Conservation (phyloP, 2,888 invertebrate species). For the Plebejus melissa region DNA sequence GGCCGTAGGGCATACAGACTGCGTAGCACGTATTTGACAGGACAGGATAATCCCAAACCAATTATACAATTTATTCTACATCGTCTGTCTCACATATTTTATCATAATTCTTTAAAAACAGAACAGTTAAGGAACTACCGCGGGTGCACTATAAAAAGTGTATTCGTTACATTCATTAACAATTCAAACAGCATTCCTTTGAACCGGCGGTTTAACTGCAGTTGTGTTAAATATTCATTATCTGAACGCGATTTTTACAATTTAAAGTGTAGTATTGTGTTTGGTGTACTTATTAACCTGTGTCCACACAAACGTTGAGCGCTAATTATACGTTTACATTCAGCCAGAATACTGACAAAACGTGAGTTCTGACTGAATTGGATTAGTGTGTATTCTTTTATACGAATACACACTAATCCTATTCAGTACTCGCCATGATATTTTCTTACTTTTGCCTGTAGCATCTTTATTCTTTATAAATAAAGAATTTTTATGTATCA, state of each 20-base stretch:
- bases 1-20: too few species aligned
- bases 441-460: too few species aligned
- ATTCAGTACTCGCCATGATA: neutral
- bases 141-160: constrained; percentile 3
- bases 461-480: too few species aligned
- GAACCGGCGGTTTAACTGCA: constrained; percentile 12
- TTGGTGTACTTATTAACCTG: constrained; percentile 5
- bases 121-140: neutral
- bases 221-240: constrained; percentile 23
- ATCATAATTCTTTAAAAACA: neutral
- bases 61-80: neutral
- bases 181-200: constrained; percentile 20
- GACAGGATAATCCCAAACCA: neutral
- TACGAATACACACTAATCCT: too few species aligned
- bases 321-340: neutral
- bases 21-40: neutral
- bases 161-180: constrained; percentile 21
- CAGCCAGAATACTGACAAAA: neutral
- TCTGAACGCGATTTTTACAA: constrained; percentile 17
- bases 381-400: neutral
- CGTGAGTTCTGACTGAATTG: neutral
- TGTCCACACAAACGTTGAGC: neutral
- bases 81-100: neutral
- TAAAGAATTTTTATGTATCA: too few species aligned
- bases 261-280: constrained; percentile 20